phyloP scores from a whole-genome alignment of 2,888 invertebrate genomes.

The Helleia helle region DNA sequence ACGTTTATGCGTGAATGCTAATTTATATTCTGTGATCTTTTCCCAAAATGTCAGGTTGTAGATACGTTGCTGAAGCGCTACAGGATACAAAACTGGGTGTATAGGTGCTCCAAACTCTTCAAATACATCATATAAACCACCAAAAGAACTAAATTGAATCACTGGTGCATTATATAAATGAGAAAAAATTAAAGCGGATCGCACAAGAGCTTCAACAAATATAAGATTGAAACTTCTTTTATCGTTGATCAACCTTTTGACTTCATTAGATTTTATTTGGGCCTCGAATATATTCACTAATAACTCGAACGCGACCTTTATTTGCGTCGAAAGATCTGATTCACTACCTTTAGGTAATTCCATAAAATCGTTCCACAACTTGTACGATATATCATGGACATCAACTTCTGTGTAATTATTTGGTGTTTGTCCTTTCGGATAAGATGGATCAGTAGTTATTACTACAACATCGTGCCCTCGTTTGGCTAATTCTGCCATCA shows the following conservation, averaged over 20 bases:
- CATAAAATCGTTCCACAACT: conserved; percentile 15
- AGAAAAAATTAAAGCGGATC: conserved; percentile 27
- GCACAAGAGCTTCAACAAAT: conserved; percentile 29
- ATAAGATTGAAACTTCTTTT: conserved; percentile 32
- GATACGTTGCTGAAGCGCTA: conserved; percentile 16
- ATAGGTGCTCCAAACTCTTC: conserved; percentile 26
- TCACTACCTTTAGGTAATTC: conserved; percentile 13
- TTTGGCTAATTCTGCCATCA: conserved; percentile 36
- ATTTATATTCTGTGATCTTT: conserved; percentile 17
- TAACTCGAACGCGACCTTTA: conserved; percentile 12
- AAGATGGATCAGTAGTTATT: conserved; percentile 37
- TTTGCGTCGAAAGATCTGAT: conserved; percentile 11
- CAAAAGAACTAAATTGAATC: conserved; percentile 38
- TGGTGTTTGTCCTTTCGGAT: conserved; percentile 31
- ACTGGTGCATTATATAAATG: conserved; percentile 35
- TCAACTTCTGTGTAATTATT: conserved; percentile 39
- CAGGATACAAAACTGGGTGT: conserved; percentile 30
- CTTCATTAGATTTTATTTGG: conserved; percentile 18
- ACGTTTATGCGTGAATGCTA: not conserved
- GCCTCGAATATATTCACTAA: conserved; percentile 16
- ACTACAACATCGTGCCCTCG: conserved; percentile 47
- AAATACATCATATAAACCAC: conserved; percentile 20
- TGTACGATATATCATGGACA: conserved; percentile 37
- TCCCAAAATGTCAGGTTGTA: conserved; percentile 24
- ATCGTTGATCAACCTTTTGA: conserved; percentile 19